A percentile compares a stretch with the other conserved stretches of the same genome.
phyloP scores from a whole-genome alignment of 2,888 invertebrate genomes.

The Autographa gamma region DNA sequence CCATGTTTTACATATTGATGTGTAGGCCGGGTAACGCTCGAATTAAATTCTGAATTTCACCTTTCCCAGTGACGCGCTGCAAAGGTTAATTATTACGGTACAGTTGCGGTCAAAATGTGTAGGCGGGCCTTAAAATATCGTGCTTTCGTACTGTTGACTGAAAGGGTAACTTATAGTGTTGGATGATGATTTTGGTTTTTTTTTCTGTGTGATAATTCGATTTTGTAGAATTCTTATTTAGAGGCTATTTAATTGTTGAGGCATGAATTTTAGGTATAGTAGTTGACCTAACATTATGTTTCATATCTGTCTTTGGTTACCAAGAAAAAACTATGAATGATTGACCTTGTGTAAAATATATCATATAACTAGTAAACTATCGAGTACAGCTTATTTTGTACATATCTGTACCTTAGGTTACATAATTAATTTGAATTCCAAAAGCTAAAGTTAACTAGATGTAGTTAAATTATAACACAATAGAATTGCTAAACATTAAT shows the following conservation, averaged over 20 bases:
- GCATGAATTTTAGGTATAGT: too few species aligned
- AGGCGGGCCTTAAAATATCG: neutral
- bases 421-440: neutral
- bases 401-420: neutral
- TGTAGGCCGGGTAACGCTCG: neutral
- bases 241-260: too few species aligned
- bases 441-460: neutral
- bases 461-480: conserved; percentile 1
- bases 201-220: too few species aligned
- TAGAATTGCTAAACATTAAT: neutral
- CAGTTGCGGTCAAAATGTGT: neutral
- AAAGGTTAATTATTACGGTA: conserved; percentile 1
- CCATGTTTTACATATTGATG: neutral
- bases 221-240: too few species aligned
- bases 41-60: conserved; percentile 1
- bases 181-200: too few species aligned
- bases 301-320: too few species aligned
- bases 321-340: too few species aligned
- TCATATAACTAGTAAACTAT: too few species aligned
- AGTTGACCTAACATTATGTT: too few species aligned
- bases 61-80: neutral
- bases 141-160: neutral
- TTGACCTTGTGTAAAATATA: too few species aligned
- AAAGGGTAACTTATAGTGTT: too few species aligned
- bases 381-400: neutral